Evolutionary conservation across 2,113 vertebrate species (phyloP).

Genomic region (Tragelaphus buxtoni): DNA sequence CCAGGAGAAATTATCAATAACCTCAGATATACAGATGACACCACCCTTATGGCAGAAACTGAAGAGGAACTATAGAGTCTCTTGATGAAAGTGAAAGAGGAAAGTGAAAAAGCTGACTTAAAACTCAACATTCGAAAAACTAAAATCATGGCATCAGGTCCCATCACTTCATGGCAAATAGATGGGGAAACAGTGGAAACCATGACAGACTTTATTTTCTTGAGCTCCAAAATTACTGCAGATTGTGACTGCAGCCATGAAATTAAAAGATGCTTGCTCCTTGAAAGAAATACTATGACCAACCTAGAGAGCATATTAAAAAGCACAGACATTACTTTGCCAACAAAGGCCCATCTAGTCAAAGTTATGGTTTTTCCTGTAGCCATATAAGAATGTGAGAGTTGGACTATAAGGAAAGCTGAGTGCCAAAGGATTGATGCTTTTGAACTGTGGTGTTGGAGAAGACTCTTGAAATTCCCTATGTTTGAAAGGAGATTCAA

Average conservation of each 20-base stretch:
- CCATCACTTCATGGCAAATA: not conserved
- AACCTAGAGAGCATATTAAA: not conserved
- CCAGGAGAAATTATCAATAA: not conserved
- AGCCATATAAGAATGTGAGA: not conserved
- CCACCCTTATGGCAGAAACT: not conserved
- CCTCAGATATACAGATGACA: not conserved
- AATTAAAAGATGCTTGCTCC: not conserved
- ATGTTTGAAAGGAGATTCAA: not conserved
- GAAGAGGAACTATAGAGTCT: not conserved
- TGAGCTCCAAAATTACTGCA: not conserved
- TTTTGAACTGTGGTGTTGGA: not conserved
- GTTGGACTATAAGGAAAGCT: not conserved
- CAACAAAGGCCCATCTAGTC: not conserved
- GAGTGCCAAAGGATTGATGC: accelerated
- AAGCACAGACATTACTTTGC: not conserved
- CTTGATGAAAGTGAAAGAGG: not conserved
- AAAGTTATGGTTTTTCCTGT: not conserved
- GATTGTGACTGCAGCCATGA: not conserved
- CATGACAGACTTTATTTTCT: not conserved
- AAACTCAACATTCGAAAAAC: not conserved
- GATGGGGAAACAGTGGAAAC: not conserved
- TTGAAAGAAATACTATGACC: not conserved
- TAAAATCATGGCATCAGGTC: not conserved
- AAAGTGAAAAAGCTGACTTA: not conserved
- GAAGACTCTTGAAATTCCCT: not conserved